These are phyloP conservation scores for Holacanthus passer DNA, from an alignment of 2,113 vertebrate genomes.

Conservation along the genomic window DNA sequence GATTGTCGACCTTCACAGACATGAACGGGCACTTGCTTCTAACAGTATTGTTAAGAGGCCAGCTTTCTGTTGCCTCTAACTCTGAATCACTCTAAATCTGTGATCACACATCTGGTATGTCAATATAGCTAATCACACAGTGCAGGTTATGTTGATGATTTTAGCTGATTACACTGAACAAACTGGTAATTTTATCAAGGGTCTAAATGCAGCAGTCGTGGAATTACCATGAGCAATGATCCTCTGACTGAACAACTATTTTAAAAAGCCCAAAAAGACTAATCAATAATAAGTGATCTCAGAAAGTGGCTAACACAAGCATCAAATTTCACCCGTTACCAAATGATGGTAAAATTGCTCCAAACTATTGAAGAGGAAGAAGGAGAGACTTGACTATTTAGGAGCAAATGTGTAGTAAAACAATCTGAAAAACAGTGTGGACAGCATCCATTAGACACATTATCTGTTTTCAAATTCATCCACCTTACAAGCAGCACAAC, in stretches of 20 bases:
- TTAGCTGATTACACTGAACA: neutral
- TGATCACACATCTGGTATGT: neutral
- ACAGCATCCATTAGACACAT: neutral
- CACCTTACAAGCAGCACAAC: neutral
- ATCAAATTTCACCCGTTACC: neutral
- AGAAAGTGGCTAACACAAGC: neutral
- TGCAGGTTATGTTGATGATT: neutral
- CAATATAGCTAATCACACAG: neutral
- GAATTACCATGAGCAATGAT: too few relatives aligned
- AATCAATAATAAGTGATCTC: neutral
- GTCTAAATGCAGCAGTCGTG: neutral
- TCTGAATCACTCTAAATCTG: neutral
- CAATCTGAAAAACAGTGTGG: neutral
- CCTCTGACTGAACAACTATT: neutral
- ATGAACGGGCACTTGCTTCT: neutral
- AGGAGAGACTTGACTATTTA: neutral
- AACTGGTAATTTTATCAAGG: neutral
- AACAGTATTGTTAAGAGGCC: neutral
- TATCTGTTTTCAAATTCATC: conserved; percentile 20
- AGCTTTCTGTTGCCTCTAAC: neutral
- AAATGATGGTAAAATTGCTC: neutral
- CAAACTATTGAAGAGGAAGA: neutral
- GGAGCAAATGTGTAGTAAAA: conserved; percentile 5
- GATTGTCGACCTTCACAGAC: neutral
- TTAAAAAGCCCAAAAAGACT: neutral